Conservation (phyloP, 2,797 vertebrate species). For the Trachurus trachurus region DNA sequence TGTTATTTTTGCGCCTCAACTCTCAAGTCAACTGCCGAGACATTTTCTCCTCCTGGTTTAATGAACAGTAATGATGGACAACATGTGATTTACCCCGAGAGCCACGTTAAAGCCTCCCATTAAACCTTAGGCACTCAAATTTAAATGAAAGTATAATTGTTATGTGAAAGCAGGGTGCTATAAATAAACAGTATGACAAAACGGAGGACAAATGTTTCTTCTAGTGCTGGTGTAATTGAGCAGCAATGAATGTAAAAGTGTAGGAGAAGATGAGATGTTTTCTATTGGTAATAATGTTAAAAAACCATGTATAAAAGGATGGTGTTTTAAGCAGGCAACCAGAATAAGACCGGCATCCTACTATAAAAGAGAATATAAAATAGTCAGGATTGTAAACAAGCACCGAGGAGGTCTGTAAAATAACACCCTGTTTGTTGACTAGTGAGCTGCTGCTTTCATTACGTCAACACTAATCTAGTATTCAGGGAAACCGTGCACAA, state of each 20-base stretch:
- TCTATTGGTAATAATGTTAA: not conserved
- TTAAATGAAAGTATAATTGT: conserved; percentile 55
- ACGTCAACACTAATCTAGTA: conserved; percentile 1
- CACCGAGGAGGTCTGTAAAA: not conserved
- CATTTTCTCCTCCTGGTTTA: conserved; percentile 25
- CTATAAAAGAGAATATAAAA: conserved; percentile 9
- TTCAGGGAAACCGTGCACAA: not conserved
- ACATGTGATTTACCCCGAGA: conserved; percentile 44
- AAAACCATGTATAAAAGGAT: not conserved
- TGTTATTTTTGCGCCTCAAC: conserved; percentile 1
- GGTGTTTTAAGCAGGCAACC: not conserved
- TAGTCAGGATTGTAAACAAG: conserved; percentile 1
- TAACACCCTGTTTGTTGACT: not conserved
- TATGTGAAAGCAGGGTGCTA: conserved; percentile 39
- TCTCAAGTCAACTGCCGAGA: conserved; percentile 14
- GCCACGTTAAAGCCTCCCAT: conserved; percentile 50
- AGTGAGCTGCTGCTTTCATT: conserved; percentile 1
- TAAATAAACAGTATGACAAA: conserved; percentile 47
- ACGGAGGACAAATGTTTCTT: not conserved
- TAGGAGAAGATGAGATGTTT: not conserved
- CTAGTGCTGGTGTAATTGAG: not conserved
- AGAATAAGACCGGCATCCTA: not conserved
- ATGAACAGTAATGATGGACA: conserved; percentile 38
- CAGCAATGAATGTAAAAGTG: not conserved
- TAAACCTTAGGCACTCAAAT: conserved; percentile 37